Evolutionary conservation across 2,888 invertebrate genomes (phyloP).

Genomic region (Zeuzera pyrina): DNA sequence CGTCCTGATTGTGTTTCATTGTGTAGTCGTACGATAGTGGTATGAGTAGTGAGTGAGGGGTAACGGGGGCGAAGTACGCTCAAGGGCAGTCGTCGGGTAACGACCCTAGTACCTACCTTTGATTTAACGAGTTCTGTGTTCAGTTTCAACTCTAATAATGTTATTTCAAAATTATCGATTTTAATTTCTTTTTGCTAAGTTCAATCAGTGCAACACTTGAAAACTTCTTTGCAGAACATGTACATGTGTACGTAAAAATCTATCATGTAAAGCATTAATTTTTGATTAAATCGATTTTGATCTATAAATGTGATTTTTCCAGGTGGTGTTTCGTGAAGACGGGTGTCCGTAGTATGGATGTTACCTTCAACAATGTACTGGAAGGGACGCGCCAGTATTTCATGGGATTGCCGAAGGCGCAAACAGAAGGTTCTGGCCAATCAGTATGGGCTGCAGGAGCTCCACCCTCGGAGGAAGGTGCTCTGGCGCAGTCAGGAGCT

Average conservation of each 20-base stretch:
- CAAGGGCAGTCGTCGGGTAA: conserved; percentile 60
- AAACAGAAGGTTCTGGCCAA: conserved; percentile 48
- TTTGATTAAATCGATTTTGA: too few relatives aligned
- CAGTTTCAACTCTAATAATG: too few relatives aligned
- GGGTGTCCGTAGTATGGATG: conserved; percentile 78
- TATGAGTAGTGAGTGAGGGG: neutral
- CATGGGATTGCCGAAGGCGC: conserved; percentile 80
- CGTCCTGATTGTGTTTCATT: too few relatives aligned
- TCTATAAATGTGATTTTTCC: too few relatives aligned
- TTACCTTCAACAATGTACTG: conserved; percentile 83
- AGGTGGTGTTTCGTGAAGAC: conserved; percentile 40
- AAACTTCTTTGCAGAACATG: too few relatives aligned
- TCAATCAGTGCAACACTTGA: too few relatives aligned
- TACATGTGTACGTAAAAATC: too few relatives aligned
- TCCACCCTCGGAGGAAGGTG: conserved; percentile 46
- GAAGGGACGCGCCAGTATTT: conserved; percentile 89
- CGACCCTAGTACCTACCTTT: conserved; percentile 45
- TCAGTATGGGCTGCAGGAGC: conserved; percentile 45
- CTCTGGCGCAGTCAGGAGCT: conserved; percentile 57
- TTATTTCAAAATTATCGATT: too few relatives aligned
- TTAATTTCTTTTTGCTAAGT: too few relatives aligned
- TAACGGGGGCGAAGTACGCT: conserved; percentile 53
- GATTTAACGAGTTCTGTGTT: too few relatives aligned
- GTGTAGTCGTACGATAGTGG: conserved; percentile 1
- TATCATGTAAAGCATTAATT: too few relatives aligned